Evolutionary conservation across 1,140 invertebrate genomes (phyloP).

Genomic region (Scaptomyza graminum): DNA sequence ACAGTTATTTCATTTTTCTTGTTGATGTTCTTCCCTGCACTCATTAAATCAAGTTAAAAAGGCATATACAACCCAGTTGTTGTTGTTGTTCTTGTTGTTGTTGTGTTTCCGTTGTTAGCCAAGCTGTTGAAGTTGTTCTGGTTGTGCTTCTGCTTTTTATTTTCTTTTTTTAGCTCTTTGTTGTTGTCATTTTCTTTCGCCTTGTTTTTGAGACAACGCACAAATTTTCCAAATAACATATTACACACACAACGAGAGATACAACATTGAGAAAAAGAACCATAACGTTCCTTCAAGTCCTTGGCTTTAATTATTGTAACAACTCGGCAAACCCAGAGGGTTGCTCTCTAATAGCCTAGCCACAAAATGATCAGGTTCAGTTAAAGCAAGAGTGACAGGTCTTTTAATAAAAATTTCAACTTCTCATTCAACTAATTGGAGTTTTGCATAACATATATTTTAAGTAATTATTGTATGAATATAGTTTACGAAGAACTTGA

Average conservation of each 20-base stretch:
- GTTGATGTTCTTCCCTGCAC: slow-evolving; percentile 80
- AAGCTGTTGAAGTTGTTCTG: slow-evolving; percentile 75
- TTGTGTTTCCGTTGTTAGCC: slow-evolving; percentile 75
- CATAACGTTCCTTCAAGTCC: slow-evolving; percentile 17
- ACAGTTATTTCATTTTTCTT: slow-evolving; percentile 82
- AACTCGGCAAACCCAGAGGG: slow-evolving; percentile 21
- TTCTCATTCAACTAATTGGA: slow-evolving; percentile 41
- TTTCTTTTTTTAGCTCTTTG: too few relatives aligned
- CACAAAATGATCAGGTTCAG: slow-evolving; percentile 37
- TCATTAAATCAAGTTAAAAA: slow-evolving; percentile 82
- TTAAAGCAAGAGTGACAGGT: slow-evolving; percentile 12
- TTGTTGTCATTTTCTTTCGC: slow-evolving; percentile 18
- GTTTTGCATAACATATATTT: slow-evolving; percentile 6
- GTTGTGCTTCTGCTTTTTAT: slow-evolving; percentile 36
- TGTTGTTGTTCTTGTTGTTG: slow-evolving; percentile 30
- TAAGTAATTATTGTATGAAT: too few relatives aligned
- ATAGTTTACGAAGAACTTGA: too few relatives aligned
- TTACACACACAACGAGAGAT: slow-evolving; percentile 20
- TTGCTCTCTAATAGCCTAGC: slow-evolving; percentile 47
- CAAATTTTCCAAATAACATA: slow-evolving; percentile 73
- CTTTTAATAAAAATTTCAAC: slow-evolving; percentile 32
- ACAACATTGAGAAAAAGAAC: slow-evolving; percentile 6
- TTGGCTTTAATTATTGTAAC: slow-evolving; percentile 53
- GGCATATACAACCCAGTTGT: slow-evolving; percentile 69
- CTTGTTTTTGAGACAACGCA: slow-evolving; percentile 67